Percentiles rank a stretch among this genome's conserved stretches.
Evolutionary conservation across 1,140 invertebrate species (phyloP).

Genomic region (Tenebrio molitor): DNA sequence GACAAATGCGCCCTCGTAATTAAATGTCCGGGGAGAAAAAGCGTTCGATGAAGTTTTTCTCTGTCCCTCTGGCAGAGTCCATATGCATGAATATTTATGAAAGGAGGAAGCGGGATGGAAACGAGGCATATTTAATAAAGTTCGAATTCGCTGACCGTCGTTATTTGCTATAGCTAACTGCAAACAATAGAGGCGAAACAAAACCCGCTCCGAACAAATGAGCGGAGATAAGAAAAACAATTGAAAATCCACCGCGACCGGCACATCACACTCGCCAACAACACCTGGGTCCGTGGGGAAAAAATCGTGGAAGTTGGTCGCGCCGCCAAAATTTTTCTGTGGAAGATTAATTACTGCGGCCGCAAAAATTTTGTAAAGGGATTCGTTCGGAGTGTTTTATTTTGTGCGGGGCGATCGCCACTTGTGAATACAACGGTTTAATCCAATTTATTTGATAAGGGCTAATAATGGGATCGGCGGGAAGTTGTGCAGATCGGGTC

Average conservation of each 20-base stretch:
- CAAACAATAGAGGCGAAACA: background rate
- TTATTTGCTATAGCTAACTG: background rate
- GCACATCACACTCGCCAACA: background rate
- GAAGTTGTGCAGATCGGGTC: too few species aligned
- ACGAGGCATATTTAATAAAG: background rate
- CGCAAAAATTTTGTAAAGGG: background rate
- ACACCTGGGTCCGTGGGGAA: background rate
- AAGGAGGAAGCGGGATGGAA: background rate
- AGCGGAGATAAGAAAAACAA: slow-evolving; percentile 3
- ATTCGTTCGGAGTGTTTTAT: background rate
- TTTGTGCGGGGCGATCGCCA: too few species aligned
- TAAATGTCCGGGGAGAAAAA: too few species aligned
- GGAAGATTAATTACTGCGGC: background rate
- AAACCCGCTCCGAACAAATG: background rate
- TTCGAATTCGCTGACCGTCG: slow-evolving; percentile 1
- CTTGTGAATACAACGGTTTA: too few species aligned
- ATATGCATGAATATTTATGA: too few species aligned
- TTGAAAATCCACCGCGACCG: background rate
- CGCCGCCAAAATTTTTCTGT: background rate
- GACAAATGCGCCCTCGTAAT: too few species aligned
- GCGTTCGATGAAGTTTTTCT: too few species aligned
- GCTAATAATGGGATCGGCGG: too few species aligned
- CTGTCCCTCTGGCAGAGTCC: too few species aligned
- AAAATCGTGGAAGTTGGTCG: background rate
- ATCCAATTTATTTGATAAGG: too few species aligned